Percentiles rank a stretch among this genome's conserved stretches.
Evolutionary conservation across 2,797 vertebrate genomes (phyloP).

Genomic region (Ctenopoma multispine): DNA sequence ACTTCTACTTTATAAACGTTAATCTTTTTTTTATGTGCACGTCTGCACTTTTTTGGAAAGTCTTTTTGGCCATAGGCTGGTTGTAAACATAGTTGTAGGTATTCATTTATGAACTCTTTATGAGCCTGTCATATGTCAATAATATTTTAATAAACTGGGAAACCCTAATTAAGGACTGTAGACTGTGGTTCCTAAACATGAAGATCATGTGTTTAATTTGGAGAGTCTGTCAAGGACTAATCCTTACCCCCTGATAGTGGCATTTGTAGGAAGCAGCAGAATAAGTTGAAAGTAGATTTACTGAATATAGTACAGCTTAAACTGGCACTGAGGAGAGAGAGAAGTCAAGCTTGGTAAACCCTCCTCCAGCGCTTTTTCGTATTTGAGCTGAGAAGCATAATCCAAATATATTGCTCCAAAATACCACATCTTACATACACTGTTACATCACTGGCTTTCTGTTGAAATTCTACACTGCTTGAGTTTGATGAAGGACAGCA

Average conservation of each 20-base stretch:
- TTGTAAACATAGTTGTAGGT: conserved; percentile 29
- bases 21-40: conserved; percentile 13
- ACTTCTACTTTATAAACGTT: conserved; percentile 4
- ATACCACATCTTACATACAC: conserved; percentile 59
- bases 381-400: conserved; percentile 57
- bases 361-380: conserved; percentile 52
- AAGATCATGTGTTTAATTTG: conserved; percentile 61
- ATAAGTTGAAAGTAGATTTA: conserved; percentile 76
- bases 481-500: conserved; percentile 45
- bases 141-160: conserved; percentile 39
- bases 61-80: conserved; percentile 8
- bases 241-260: conserved; percentile 63
- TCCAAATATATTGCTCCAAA: conserved; percentile 68
- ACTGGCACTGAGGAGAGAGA: conserved; percentile 55
- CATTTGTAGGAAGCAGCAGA: conserved; percentile 68
- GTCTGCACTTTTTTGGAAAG: conserved; percentile 6
- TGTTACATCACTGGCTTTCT: conserved; percentile 63
- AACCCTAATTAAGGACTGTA: conserved; percentile 42
- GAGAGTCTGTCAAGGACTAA: conserved; percentile 64
- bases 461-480: conserved; percentile 33
- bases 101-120: conserved; percentile 52
- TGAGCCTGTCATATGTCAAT: conserved; percentile 50
- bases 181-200: conserved; percentile 33
- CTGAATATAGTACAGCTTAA: conserved; percentile 76
- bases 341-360: conserved; percentile 63